phyloP scores from a whole-genome alignment of 2,797 vertebrate genomes.

The Yasuhikotakia modesta region DNA sequence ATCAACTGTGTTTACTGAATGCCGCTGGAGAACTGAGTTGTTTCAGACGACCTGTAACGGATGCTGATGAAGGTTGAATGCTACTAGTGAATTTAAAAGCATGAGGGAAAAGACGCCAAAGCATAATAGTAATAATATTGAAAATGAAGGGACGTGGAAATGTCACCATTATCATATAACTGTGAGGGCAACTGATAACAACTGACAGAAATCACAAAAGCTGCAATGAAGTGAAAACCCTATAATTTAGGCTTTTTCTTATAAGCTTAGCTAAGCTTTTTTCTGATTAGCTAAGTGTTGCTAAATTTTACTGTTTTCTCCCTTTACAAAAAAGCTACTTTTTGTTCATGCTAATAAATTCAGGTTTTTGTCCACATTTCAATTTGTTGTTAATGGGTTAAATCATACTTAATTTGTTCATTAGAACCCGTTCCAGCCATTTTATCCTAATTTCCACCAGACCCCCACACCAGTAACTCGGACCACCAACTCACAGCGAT shows the following conservation, averaged over 20 bases:
- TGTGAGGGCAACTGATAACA: constrained; percentile 43
- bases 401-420: constrained; percentile 82
- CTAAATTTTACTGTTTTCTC: not conserved
- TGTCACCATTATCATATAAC: constrained; percentile 51
- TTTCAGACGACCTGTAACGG: constrained; percentile 31
- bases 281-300: constrained; percentile 50
- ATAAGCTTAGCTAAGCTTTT: not conserved
- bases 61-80: constrained; percentile 17
- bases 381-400: constrained; percentile 79
- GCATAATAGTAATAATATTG: constrained; percentile 42
- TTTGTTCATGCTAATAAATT: constrained; percentile 70
- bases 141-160: constrained; percentile 47
- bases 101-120: constrained; percentile 13
- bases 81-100: constrained; percentile 45
- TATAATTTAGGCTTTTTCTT: constrained; percentile 46
- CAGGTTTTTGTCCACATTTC: constrained; percentile 64
- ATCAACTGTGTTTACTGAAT: constrained; percentile 36
- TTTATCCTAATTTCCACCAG: constrained; percentile 66
- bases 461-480: constrained; percentile 72
- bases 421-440: constrained; percentile 81
- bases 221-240: constrained; percentile 28
- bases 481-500: constrained; percentile 80
- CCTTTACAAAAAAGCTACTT: constrained; percentile 19
- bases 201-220: constrained; percentile 38
- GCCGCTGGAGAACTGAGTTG: constrained; percentile 30